A percentile compares a stretch with the other conserved stretches of the same genome.
Conservation (phyloP, 1,140 invertebrate genomes). For the Lamellibrachia luymesi region DNA sequence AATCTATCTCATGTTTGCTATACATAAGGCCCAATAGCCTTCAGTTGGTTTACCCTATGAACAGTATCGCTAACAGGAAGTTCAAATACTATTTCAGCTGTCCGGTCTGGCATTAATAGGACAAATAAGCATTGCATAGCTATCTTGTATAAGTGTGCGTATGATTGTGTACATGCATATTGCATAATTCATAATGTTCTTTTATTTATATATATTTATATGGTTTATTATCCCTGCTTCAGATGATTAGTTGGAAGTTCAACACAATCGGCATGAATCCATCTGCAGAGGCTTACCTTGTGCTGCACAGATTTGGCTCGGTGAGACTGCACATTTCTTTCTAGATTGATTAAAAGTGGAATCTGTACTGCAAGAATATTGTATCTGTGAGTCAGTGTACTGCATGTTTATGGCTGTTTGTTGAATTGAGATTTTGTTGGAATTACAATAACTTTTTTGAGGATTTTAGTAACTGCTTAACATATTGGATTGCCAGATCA, state of each 20-base stretch:
- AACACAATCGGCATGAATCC: slow-evolving; percentile 54
- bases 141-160: too few species aligned
- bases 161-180: background rate
- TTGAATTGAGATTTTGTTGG: background rate
- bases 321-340: slow-evolving; percentile 57
- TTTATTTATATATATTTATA: background rate
- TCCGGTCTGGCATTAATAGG: too few species aligned
- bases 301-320: slow-evolving; percentile 87
- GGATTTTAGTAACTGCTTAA: background rate
- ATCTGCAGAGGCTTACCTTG: slow-evolving; percentile 60
- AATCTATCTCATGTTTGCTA: too few species aligned
- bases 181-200: background rate
- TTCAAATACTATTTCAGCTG: too few species aligned
- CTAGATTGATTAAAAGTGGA: background rate
- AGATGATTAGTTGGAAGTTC: slow-evolving; percentile 56
- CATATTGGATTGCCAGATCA: background rate
- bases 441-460: background rate
- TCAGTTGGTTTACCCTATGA: too few species aligned
- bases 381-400: background rate
- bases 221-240: background rate
- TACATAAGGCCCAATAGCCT: too few species aligned
- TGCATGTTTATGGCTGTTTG: background rate
- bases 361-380: background rate
- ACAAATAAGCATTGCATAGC: too few species aligned
- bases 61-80: too few species aligned